Conservation (phyloP, 1,140 invertebrate genomes). For the Conopomorpha cramerella region DNA sequence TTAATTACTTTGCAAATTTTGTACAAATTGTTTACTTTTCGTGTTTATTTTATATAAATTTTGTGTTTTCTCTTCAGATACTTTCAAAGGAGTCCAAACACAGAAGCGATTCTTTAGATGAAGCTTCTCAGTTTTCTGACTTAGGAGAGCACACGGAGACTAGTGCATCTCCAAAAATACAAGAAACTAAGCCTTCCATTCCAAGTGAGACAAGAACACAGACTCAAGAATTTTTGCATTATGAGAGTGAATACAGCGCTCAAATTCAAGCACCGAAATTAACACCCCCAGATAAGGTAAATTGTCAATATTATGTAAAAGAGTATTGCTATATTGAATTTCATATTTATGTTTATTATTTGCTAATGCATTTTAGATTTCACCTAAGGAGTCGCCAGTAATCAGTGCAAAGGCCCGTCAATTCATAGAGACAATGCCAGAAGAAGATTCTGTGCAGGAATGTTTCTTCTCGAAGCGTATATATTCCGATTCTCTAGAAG, state of each 20-base stretch:
- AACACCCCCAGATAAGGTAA: conserved; percentile 23
- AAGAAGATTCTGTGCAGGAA: conserved; percentile 58
- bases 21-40: too few species aligned
- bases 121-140: conserved; percentile 59
- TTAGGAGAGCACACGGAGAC: conserved; percentile 42
- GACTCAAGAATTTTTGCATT: conserved; percentile 39
- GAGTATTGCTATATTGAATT: conserved; percentile 1
- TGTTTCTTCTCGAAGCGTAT: conserved; percentile 61
- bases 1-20: too few species aligned
- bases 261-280: conserved; percentile 13
- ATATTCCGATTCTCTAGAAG: conserved; percentile 58
- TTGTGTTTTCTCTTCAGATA: conserved; percentile 20
- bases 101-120: conserved; percentile 55
- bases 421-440: conserved; percentile 58
- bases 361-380: conserved; percentile 23
- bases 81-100: conserved; percentile 48
- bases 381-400: conserved; percentile 42
- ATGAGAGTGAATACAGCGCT: conserved; percentile 36
- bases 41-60: not conserved
- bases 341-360: conserved; percentile 3
- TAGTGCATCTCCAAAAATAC: conserved; percentile 9
- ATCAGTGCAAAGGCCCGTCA: conserved; percentile 58
- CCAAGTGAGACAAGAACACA: conserved; percentile 12
- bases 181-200: conserved; percentile 11
- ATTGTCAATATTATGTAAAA: too few species aligned